Evolutionary conservation across 2,113 vertebrate genomes (phyloP), one percentile per base, ranked within the genome.

Genomic region (Pedetes capensis): DNA sequence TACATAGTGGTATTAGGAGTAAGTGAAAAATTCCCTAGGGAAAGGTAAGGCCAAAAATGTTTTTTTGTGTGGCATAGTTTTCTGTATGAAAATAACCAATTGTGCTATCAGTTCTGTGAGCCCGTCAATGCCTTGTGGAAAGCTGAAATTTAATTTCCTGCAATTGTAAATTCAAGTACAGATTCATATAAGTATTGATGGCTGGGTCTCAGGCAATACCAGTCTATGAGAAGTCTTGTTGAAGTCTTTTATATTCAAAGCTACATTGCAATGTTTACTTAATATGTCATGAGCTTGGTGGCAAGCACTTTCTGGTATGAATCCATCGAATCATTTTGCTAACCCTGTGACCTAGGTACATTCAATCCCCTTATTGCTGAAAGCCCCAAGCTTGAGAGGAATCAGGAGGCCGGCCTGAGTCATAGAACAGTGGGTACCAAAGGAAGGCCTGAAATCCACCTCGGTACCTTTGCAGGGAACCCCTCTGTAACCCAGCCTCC

Each of bases 81-180:
- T 94, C 23, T 80, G 8, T 83, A 55, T 74, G 75, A 93, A 68
- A 89, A 95, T 87, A 95, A 71, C 42, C 39, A 42, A 61, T 3
- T 95, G 72, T 88, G 32, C 57, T 66, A 29, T 87, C 32, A 95
- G 16, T 89, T 94, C 53, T 42, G 47, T 89, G 59, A 87, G 72
- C n/a, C 51, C 83, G n/a, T 18, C 64, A 51, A 44, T 72, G 71
- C 34, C 66, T 64, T 87, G 32, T n/a, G 22, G 83, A 94, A 91
- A 93, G 59, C 47, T 94, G 83, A 61, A 83, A 71, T 87, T 93
- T 95, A 85, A 76, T 96, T 93, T 95, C 72, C 85, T 92, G 51
- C 9, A 39, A 75, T 1, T 90, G 29, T 53, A 78, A 93, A 85
- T 87, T 13, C 13, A 69, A 69, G 75, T 47, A 79, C 0, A 8